These are phyloP conservation scores for Gryllus bimaculatus DNA, from an alignment of 1,140 invertebrate species.

Conservation along the genomic window DNA sequence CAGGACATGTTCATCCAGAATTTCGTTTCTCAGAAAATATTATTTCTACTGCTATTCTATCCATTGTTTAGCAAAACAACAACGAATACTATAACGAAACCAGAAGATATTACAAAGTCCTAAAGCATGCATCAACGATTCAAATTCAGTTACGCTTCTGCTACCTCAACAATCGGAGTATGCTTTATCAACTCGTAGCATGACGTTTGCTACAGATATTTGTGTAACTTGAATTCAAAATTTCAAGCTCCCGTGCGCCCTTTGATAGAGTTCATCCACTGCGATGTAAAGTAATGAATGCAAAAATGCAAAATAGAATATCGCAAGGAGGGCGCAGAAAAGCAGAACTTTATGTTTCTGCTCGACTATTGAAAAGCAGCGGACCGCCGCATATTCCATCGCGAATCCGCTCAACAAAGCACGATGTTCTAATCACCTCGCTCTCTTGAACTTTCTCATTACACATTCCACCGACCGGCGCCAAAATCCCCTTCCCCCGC, in stretches of 20 bases:
- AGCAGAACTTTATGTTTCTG: slow-evolving; percentile 1
- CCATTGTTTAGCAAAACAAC: too few relatives aligned
- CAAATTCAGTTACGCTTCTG: not conserved
- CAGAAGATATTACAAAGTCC: too few relatives aligned
- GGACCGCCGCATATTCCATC: not conserved
- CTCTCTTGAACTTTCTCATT: slow-evolving; percentile 2
- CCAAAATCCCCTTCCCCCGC: not conserved
- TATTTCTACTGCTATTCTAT: too few relatives aligned
- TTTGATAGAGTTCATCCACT: not conserved
- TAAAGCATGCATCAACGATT: not conserved
- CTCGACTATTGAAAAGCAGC: not conserved
- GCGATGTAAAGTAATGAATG: not conserved
- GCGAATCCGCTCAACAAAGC: not conserved
- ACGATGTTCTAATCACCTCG: not conserved
- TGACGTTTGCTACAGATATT: not conserved
- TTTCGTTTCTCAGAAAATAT: too few relatives aligned
- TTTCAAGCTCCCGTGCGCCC: not conserved
- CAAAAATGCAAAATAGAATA: slow-evolving; percentile 2
- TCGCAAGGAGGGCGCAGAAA: not conserved
- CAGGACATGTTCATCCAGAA: too few relatives aligned
- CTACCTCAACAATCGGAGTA: not conserved
- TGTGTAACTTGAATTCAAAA: slow-evolving; percentile 1
- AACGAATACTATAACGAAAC: too few relatives aligned
- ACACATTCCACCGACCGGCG: not conserved
- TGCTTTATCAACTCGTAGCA: not conserved